A percentile compares a stretch with the other conserved stretches of the same genome.
These are phyloP conservation scores for Chrysopa pallens DNA, from an alignment of 1,140 invertebrate species.

Conservation along the genomic window DNA sequence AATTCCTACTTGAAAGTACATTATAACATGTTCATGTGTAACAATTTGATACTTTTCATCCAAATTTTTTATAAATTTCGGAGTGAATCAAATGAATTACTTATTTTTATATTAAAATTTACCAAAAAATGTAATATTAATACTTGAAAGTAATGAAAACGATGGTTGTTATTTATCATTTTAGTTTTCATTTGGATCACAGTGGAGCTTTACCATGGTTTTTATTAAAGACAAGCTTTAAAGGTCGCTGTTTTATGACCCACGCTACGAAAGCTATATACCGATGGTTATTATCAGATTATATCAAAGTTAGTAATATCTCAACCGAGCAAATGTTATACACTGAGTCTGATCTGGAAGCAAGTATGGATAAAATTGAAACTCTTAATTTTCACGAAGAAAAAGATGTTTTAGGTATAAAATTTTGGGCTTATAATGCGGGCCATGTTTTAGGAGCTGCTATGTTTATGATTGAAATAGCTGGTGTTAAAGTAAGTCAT, in stretches of 20 bases:
- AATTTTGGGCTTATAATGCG: conserved; percentile 98
- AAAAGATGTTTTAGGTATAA: conserved; percentile 90
- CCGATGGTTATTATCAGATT: conserved; percentile 95
- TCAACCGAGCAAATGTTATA: conserved; percentile 96
- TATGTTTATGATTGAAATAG: conserved; percentile 99
- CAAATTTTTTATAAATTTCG: too few species aligned
- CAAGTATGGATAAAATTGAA: conserved; percentile 98
- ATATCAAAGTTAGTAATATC: conserved; percentile 98
- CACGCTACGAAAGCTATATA: conserved; percentile 99
- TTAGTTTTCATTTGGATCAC: conserved; percentile 94
- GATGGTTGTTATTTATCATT: conserved; percentile 13
- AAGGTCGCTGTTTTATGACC: conserved; percentile 98
- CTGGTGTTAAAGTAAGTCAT: conserved; percentile 65
- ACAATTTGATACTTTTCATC: too few species aligned
- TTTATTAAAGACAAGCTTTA: conserved; percentile 91
- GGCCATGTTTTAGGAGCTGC: conserved; percentile 97
- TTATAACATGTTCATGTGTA: too few species aligned
- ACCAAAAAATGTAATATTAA: too few species aligned
- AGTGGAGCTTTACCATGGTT: conserved; percentile 98
- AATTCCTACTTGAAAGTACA: too few species aligned
- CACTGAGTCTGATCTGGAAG: conserved; percentile 90
- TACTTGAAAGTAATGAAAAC: not conserved
- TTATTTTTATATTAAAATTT: too few species aligned
- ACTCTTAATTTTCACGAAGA: conserved; percentile 98
- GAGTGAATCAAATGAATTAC: too few species aligned